These are phyloP conservation scores for Scaptodrosophila latifasciaeformis DNA, from an alignment of 2,888 invertebrate species.

Conservation along the genomic window DNA sequence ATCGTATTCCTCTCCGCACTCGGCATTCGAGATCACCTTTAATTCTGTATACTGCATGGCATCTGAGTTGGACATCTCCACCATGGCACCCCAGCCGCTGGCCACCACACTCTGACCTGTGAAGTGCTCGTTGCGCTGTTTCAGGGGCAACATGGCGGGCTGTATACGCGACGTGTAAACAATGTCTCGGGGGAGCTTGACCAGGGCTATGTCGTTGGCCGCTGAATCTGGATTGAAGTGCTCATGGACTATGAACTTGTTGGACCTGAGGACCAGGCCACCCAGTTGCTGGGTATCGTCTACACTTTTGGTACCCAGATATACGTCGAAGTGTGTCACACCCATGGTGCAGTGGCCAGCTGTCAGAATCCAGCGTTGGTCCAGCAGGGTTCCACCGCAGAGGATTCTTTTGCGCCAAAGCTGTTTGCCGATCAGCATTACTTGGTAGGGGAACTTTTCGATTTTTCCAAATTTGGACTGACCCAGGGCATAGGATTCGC, in stretches of 20 bases:
- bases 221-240: conserved; percentile 66
- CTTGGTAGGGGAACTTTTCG: conserved; percentile 73
- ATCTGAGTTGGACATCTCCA: conserved; percentile 61
- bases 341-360: conserved; percentile 73
- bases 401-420: conserved; percentile 70
- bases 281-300: conserved; percentile 59
- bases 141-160: conserved; percentile 64
- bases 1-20: conserved; percentile 69
- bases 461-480: conserved; percentile 69
- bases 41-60: conserved; percentile 73
- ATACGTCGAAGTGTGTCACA: conserved; percentile 71
- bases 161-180: conserved; percentile 65
- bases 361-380: conserved; percentile 72
- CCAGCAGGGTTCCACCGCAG: conserved; percentile 73
- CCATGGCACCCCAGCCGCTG: conserved; percentile 72
- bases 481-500: conserved; percentile 63
- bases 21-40: conserved; percentile 69
- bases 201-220: conserved; percentile 72
- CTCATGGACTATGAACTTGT: conserved; percentile 71
- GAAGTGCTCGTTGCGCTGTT: conserved; percentile 44
- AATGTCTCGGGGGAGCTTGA: conserved; percentile 67
- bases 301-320: conserved; percentile 71
- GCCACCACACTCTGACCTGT: conserved; percentile 68
- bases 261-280: conserved; percentile 62
- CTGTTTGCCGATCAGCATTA: conserved; percentile 73